Percentiles rank a stretch among this genome's conserved stretches.
Conservation (phyloP, 2,113 vertebrate genomes). For the Ciconia stormi region DNA sequence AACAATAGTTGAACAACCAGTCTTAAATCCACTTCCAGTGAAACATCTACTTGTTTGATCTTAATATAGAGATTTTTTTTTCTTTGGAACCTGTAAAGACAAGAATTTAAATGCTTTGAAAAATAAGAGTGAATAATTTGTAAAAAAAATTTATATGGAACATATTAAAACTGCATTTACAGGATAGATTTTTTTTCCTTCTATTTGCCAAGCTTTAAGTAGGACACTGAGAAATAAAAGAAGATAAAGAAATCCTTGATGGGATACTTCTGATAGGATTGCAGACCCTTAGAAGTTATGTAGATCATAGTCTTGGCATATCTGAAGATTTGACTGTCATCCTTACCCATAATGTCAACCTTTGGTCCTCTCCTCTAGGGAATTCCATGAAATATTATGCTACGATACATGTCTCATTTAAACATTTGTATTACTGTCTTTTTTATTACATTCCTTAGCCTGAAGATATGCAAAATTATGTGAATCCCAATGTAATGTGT, state of each 20-base stretch:
- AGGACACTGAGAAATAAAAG: background rate
- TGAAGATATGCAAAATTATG: constrained; percentile 9
- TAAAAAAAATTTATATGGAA: background rate
- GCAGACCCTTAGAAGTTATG: background rate
- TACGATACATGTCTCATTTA: background rate
- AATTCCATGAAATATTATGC: constrained; percentile 39
- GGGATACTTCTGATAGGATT: background rate
- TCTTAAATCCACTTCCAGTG: background rate
- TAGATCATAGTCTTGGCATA: background rate
- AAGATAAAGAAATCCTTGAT: background rate
- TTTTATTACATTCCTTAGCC: constrained; percentile 37
- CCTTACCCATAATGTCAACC: background rate
- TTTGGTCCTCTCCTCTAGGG: background rate
- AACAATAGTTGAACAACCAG: background rate
- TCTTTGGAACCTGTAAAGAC: background rate
- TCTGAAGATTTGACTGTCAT: background rate
- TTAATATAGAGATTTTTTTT: background rate
- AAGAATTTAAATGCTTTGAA: background rate
- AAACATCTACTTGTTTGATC: background rate
- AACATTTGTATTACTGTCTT: background rate
- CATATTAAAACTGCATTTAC: background rate
- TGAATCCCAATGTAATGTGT: background rate
- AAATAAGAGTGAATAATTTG: background rate
- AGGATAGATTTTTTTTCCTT: background rate
- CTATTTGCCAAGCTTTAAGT: background rate